These are phyloP conservation scores for Vandiemenella viatica DNA, from an alignment of 2,888 invertebrate species.

Conservation along the genomic window DNA sequence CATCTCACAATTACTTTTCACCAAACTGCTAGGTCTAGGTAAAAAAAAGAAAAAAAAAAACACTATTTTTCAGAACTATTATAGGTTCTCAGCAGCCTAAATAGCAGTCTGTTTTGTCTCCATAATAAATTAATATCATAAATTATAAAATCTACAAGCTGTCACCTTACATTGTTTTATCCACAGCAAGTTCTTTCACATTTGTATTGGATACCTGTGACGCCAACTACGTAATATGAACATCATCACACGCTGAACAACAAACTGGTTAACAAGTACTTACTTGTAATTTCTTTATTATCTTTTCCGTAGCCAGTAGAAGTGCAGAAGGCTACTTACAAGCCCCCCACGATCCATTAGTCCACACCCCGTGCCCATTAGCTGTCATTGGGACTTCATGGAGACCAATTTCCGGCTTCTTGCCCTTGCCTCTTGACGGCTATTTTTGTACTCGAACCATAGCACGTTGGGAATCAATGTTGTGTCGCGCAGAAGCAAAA, in stretches of 20 bases:
- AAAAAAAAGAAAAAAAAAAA: too few species aligned
- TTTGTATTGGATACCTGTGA: not conserved
- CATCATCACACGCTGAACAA: not conserved
- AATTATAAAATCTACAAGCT: too few species aligned
- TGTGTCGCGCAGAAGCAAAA: constrained; percentile 72
- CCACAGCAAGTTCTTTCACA: too few species aligned
- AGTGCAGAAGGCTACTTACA: constrained; percentile 14
- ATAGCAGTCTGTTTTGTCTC: too few species aligned
- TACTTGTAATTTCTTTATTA: constrained; percentile 13
- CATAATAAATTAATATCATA: too few species aligned
- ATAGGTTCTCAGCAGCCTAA: too few species aligned
- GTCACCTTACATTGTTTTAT: too few species aligned
- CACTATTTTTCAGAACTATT: too few species aligned
- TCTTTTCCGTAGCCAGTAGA: constrained; percentile 16
- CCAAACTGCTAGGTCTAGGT: too few species aligned
- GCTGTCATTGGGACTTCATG: constrained; percentile 69
- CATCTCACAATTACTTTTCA: too few species aligned
- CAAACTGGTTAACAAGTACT: too few species aligned
- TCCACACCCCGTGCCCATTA: constrained; percentile 30
- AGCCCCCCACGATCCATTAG: constrained; percentile 13
- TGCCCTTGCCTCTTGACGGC: constrained; percentile 65
- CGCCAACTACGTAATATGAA: not conserved
- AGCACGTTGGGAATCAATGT: constrained; percentile 81
- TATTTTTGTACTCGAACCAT: constrained; percentile 87
- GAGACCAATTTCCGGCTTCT: constrained; percentile 66